A percentile compares a stretch with the other conserved stretches of the same genome.
phyloP scores from a whole-genome alignment of 2,113 vertebrate species.

The Seriola aureovittata region DNA sequence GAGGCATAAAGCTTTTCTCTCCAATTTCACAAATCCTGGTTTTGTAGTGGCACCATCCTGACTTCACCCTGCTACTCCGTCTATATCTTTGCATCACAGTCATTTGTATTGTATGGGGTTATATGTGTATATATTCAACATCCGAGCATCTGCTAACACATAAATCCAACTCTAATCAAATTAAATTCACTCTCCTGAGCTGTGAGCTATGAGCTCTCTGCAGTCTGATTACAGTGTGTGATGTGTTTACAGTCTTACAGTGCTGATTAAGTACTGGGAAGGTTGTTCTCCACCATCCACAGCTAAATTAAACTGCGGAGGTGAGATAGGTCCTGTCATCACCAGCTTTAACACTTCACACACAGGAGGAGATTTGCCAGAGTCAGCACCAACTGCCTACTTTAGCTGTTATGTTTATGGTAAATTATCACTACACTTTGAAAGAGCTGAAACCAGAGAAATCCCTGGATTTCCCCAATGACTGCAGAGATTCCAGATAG shows the following conservation, averaged over 20 bases:
- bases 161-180: constrained; percentile 50
- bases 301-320: constrained; percentile 66
- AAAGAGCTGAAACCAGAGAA: constrained; percentile 17
- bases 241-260: constrained; percentile 61
- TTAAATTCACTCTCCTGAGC: constrained; percentile 35
- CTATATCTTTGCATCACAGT: neutral
- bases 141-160: neutral
- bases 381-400: constrained; percentile 50
- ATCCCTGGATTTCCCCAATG: neutral
- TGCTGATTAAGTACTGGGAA: constrained; percentile 60
- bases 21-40: constrained; percentile 7
- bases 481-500: neutral
- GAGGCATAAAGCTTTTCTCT: neutral
- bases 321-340: constrained; percentile 62
- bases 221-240: constrained; percentile 50
- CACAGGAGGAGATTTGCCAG: constrained; percentile 18
- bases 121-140: neutral
- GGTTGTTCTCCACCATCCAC: constrained; percentile 47
- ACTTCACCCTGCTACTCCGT: neutral
- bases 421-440: constrained; percentile 26
- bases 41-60: neutral
- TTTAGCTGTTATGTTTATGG: constrained; percentile 20
- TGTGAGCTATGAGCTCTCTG: constrained; percentile 41
- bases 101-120: neutral
- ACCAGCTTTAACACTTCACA: constrained; percentile 46